Base-by-base conservation (phyloP, 2,797 vertebrate genomes). In the Limosa lapponica region DNA sequence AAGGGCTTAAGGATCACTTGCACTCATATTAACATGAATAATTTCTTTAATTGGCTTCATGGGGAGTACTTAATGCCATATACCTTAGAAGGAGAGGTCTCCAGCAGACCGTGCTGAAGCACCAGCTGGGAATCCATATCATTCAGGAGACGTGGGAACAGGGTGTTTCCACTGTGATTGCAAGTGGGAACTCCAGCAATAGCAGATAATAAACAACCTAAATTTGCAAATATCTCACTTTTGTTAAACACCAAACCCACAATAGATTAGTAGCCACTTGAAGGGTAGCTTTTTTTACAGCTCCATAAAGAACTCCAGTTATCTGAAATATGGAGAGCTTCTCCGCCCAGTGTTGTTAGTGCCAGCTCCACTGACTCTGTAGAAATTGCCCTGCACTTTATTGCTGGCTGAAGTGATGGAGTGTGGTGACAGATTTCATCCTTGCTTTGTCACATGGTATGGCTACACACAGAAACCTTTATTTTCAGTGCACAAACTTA, bases 11-110 rank as follows among this genome's bases (percentile, higher is more conserved):
- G 41, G 49, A 78, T 85, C n/a, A 4, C 34, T 80, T 62, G n/a
- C 59, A 48, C 24, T 93, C 39, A 25, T 65, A 61, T 34, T 83
- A 65, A 70, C 13, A 52, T 94, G 52, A 90, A 57, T 87, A 58
- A 67, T 75, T 95, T 87, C 69, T 90, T 87, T 95, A 82, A 37
- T 65, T 96, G 86, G 48, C 77, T 94, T 94, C 43, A 37, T 30
- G 66, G 32, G 43, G 62, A 48, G 80, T 82, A 30, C 32, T 75
- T 66, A 58, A 39, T 5, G 6, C 51, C 2, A 1, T 28, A 51
- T 55, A 34, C 58, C 48, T 82, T 92, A 66, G 80, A 82, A 92
- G 36, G 39, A 90, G 66, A 75, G 13, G 46, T 86, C 58, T 95
- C 62, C 52, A 93, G 77, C 54, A 95, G 54, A 37, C 41, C 2